Evolutionary conservation across 2,113 vertebrate genomes (phyloP), one percentile per base, ranked within the genome.

Genomic region (Hippocampus mohnikei): DNA sequence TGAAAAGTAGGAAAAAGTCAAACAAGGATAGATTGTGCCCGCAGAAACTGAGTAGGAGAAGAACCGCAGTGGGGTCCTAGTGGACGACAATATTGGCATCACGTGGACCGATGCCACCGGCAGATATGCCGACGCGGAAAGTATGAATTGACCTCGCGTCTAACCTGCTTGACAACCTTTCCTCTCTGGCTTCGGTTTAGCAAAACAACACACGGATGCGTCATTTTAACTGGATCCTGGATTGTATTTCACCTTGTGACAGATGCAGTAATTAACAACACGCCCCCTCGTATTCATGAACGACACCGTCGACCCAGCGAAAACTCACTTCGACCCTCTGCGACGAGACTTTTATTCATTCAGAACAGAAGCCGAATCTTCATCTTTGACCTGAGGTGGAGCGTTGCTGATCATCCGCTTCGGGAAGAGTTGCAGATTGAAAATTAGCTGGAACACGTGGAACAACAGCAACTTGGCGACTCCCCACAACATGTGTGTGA

Each of bases 381-480:
- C 41, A 68, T 53, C n/a, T 42, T 67, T 74, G 69, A 76, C 44
- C 12, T 0, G 41, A 66, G 69, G 42, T 72, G 27, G 58, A 67
- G 52, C 37, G 18, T 23, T 25, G 40, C 37, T 12, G 61, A 42
- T 64, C 23, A 62, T 62, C 33, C n/a, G 15, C 29, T 61, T 20
- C 60, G 40, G 60, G 33, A 62, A 64, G 40, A 64, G 21, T 23
- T 64, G 23, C 61, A 42, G 40, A 64, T 64, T 61, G 29, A 71
- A 55, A 66, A n/a, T 55, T 10, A n/a, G n/a, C n/a, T n/a, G 15
- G 11, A 65, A 66, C n/a, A 59, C 44, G 59, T 27, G 42, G 73
- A 80, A 75, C 78, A 80, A 75, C 78, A 78, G 3, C 8, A 37
- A 76, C 75, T 79, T 23, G 42, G 66, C 62, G 77, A 80, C 75